phyloP scores from a whole-genome alignment of 2,113 vertebrate species.

The Protomyctophum bolini region DNA sequence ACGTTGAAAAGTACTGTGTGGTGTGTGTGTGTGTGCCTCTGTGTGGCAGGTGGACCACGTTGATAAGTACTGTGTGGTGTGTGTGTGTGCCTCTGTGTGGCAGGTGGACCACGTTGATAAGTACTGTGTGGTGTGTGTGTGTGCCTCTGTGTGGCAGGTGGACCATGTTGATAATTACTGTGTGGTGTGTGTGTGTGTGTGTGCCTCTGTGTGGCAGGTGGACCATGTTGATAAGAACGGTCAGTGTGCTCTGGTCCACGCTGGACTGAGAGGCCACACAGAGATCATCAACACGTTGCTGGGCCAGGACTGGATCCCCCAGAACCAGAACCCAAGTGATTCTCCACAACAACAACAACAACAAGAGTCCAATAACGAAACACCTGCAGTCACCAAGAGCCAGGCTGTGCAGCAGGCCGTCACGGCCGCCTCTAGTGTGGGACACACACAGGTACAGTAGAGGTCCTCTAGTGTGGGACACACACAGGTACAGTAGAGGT shows the following conservation, averaged over 20 bases:
- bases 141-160: conserved; percentile 38
- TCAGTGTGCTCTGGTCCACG: conserved; percentile 92
- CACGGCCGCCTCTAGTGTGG: conserved; percentile 91
- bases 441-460: conserved; percentile 86
- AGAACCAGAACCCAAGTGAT: conserved; percentile 55
- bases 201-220: conserved; percentile 76
- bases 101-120: not conserved
- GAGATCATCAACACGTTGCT: conserved; percentile 87
- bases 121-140: conserved; percentile 25
- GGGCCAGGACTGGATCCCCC: conserved; percentile 78
- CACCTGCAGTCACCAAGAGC: conserved; percentile 37
- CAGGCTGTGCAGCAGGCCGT: conserved; percentile 87
- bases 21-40: not conserved
- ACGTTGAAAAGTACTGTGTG: not conserved
- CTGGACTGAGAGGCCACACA: conserved; percentile 86
- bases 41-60: not conserved
- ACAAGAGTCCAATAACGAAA: conserved; percentile 47
- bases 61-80: not conserved
- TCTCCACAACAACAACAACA: conserved; percentile 71
- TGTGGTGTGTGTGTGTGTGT: not conserved
- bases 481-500: conserved; percentile 82
- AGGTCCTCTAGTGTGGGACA: conserved; percentile 95
- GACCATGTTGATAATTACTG: not conserved
- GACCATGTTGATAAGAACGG: conserved; percentile 91
- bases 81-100: too few species aligned